phyloP scores from a whole-genome alignment of 2,888 invertebrate genomes.

The Germaria angustata region DNA sequence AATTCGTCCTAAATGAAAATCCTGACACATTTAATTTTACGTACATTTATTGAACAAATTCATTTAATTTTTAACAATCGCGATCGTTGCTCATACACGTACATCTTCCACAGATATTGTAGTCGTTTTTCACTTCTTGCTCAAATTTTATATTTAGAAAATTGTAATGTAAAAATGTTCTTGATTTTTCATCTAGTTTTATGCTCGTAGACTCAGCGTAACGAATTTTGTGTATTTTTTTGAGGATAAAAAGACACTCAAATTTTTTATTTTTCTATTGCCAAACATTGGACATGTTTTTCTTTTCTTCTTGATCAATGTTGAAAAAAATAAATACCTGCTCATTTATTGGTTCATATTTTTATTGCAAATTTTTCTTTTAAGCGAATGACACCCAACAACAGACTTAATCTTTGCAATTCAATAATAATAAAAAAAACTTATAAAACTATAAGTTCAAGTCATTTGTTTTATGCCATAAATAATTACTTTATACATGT shows the following conservation, averaged over 20 bases:
- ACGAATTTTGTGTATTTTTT: constrained; percentile 10
- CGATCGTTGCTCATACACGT: constrained; percentile 23
- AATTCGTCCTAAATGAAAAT: no score
- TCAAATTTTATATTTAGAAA: constrained; percentile 68
- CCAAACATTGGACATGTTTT: constrained; percentile 51
- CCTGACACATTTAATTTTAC: no score
- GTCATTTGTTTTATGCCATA: constrained; percentile 75
- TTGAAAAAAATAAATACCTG: constrained; percentile 33
- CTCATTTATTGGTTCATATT: background rate
- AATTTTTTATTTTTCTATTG: constrained; percentile 32
- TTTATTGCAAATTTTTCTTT: no score
- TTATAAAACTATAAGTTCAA: constrained; percentile 38
- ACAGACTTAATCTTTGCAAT: constrained; percentile 20
- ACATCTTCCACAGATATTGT: constrained; percentile 44
- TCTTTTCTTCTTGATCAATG: constrained; percentile 16
- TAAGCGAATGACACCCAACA: constrained; percentile 29
- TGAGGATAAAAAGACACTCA: constrained; percentile 13
- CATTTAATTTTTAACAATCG: constrained; percentile 13
- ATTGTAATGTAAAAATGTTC: constrained; percentile 39
- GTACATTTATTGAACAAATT: no score
- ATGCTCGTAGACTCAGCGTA: constrained; percentile 8
- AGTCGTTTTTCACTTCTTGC: constrained; percentile 57
- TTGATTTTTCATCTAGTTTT: constrained; percentile 5
- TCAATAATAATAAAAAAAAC: constrained; percentile 18
- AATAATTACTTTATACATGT: constrained; percentile 73